Evolutionary conservation across 2,888 invertebrate species (phyloP).

Genomic region (Mimas tiliae): DNA sequence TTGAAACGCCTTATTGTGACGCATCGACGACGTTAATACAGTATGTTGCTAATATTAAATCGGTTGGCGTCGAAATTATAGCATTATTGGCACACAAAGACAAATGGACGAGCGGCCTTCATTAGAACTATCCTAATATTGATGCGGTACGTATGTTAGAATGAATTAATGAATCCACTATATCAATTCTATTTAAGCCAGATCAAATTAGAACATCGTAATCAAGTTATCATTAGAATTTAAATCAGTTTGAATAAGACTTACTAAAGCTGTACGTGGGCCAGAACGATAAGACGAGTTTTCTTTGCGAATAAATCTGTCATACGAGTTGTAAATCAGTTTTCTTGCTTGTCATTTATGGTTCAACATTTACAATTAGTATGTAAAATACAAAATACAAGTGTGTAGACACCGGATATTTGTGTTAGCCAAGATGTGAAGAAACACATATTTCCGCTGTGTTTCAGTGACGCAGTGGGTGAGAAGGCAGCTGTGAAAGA

Average conservation of each 20-base stretch:
- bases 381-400: too few species aligned
- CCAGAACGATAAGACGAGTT: constrained; percentile 19
- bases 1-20: not conserved
- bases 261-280: not conserved
- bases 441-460: too few species aligned
- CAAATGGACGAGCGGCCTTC: not conserved
- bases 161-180: not conserved
- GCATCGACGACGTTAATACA: not conserved
- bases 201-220: not conserved
- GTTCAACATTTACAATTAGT: not conserved
- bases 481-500: too few species aligned
- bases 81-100: not conserved
- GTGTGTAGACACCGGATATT: too few species aligned
- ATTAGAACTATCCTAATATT: not conserved
- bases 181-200: not conserved
- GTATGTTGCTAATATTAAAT: not conserved
- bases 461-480: too few species aligned
- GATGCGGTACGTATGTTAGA: not conserved
- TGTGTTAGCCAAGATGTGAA: too few species aligned
- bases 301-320: constrained; percentile 14
- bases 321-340: not conserved
- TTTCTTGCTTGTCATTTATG: not conserved
- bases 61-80: not conserved
- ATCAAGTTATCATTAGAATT: not conserved
- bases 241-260: not conserved